Conservation (phyloP, 2,113 vertebrate genomes). For the Cyrtonyx montezumae region DNA sequence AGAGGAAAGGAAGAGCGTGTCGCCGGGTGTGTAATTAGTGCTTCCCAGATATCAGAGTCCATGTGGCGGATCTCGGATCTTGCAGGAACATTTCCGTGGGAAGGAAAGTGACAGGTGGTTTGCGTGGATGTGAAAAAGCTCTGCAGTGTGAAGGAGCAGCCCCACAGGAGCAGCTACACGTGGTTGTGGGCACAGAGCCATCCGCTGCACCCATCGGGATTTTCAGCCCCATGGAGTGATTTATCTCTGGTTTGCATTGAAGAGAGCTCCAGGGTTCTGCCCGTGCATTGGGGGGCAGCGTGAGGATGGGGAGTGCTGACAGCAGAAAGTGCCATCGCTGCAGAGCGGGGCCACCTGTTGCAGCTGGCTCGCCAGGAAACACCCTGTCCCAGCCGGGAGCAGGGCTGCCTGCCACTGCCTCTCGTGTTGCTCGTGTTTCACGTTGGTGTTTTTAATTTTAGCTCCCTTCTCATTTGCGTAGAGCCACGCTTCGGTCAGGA, state of each 20-base stretch:
- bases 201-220: background rate
- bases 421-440: fast-evolving
- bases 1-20: background rate
- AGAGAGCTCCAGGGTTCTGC: fast-evolving
- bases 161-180: background rate
- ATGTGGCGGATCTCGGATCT: slow-evolving; percentile 2
- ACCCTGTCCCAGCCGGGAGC: background rate
- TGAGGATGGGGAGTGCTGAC: background rate
- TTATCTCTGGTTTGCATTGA: fast-evolving
- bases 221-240: background rate
- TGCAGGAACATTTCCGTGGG: slow-evolving; percentile 28
- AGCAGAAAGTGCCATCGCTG: fast-evolving
- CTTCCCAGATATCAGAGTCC: background rate
- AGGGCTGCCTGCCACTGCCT: background rate
- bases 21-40: background rate
- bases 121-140: background rate
- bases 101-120: slow-evolving; percentile 56
- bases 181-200: background rate
- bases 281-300: fast-evolving
- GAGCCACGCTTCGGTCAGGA: fast-evolving
- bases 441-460: fast-evolving
- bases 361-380: background rate
- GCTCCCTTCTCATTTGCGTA: background rate
- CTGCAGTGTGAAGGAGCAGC: background rate
- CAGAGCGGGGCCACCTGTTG: slow-evolving; percentile 8